These are phyloP conservation scores for Muscicapa adusta DNA, from an alignment of 2,113 vertebrate genomes.

Conservation along the genomic window DNA sequence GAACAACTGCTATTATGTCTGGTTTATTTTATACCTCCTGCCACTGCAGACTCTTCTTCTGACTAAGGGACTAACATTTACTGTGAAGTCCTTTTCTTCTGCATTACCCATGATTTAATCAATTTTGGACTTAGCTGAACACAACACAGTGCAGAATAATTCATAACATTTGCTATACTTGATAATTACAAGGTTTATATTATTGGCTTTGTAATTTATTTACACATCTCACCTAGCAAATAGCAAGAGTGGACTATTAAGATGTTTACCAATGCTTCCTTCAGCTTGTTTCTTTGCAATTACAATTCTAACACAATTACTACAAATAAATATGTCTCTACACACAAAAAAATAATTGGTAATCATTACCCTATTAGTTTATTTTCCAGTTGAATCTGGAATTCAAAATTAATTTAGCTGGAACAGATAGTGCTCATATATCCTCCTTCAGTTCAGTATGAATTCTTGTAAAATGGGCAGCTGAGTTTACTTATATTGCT, in stretches of 20 bases:
- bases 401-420: not conserved
- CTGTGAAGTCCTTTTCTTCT: not conserved
- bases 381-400: not conserved
- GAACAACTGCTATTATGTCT: not conserved
- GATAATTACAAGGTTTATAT: not conserved
- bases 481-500: not conserved
- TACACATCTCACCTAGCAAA: not conserved
- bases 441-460: not conserved
- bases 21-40: not conserved
- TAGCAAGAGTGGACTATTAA: not conserved
- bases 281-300: not conserved
- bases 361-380: not conserved
- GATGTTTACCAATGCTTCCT: not conserved
- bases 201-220: not conserved
- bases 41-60: not conserved
- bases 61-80: not conserved
- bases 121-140: not conserved
- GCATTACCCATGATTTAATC: not conserved
- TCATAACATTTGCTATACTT: not conserved
- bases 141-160: not conserved
- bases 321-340: slow-evolving; percentile 6
- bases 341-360: not conserved
- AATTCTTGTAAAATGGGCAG: not conserved
- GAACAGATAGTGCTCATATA: not conserved
- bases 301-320: not conserved